These are phyloP conservation scores for Albula goreensis DNA, from an alignment of 2,113 vertebrate genomes.

Conservation along the genomic window DNA sequence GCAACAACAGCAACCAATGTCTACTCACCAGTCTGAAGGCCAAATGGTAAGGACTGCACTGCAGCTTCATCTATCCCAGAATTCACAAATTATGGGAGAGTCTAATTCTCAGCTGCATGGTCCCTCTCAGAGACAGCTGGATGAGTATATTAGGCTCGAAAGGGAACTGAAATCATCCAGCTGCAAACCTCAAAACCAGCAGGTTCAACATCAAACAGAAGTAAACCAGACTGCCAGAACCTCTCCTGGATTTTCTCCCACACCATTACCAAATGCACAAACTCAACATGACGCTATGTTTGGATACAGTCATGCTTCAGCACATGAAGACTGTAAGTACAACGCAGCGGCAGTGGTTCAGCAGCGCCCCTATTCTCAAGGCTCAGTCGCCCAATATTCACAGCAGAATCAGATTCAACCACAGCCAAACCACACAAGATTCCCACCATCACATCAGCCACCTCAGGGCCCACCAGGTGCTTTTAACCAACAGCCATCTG, in stretches of 20 bases:
- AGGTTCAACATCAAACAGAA: constrained; percentile 61
- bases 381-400: constrained; percentile 66
- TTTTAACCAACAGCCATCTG: constrained; percentile 52
- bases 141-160: constrained; percentile 60
- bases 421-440: constrained; percentile 52
- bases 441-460: constrained; percentile 63
- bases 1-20: constrained; percentile 66
- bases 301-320: constrained; percentile 61
- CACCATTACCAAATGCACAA: constrained; percentile 45
- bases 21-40: constrained; percentile 65
- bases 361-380: constrained; percentile 68
- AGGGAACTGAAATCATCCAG: constrained; percentile 68
- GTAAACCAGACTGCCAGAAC: constrained; percentile 55
- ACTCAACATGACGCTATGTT: constrained; percentile 55
- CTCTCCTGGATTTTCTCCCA: constrained; percentile 57
- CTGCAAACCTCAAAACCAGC: constrained; percentile 64
- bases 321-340: constrained; percentile 45
- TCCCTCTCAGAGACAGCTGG: constrained; percentile 32
- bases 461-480: constrained; percentile 59
- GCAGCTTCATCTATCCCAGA: constrained; percentile 39
- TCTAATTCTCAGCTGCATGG: constrained; percentile 28
- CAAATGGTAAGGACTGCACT: constrained; percentile 56
- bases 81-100: constrained; percentile 14
- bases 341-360: constrained; percentile 63
- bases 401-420: constrained; percentile 66